Evolutionary conservation across 2,888 invertebrate species (phyloP).

Genomic region (Spodoptera littoralis): DNA sequence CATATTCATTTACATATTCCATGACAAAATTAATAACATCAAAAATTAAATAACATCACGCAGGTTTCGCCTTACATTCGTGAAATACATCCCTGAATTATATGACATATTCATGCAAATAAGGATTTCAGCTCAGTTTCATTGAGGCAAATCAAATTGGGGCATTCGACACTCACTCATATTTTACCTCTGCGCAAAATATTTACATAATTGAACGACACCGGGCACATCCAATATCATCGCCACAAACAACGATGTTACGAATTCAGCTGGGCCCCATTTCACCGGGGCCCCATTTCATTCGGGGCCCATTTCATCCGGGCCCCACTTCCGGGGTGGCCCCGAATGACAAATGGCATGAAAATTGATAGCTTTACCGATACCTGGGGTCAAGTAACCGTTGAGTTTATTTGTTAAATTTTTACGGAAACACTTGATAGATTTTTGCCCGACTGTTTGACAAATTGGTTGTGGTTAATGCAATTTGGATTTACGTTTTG

Average conservation of each 20-base stretch:
- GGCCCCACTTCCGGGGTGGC: slow-evolving; percentile 23
- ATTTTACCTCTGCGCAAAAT: slow-evolving; percentile 9
- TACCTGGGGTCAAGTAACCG: neutral
- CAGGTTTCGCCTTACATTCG: too few relatives aligned
- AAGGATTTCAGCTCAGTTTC: neutral
- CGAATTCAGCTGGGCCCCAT: slow-evolving; percentile 30
- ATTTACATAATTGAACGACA: slow-evolving; percentile 30
- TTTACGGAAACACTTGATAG: neutral
- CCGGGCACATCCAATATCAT: slow-evolving; percentile 25
- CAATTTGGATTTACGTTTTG: too few relatives aligned
- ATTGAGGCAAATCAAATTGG: slow-evolving; percentile 10
- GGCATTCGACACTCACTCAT: neutral
- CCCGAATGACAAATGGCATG: slow-evolving; percentile 29
- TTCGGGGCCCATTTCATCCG: slow-evolving; percentile 20
- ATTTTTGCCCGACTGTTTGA: neutral
- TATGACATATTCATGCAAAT: too few relatives aligned
- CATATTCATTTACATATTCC: too few relatives aligned
- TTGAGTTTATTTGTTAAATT: neutral
- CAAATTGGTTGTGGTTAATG: neutral
- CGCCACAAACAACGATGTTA: slow-evolving; percentile 19
- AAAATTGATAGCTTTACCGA: slow-evolving; percentile 35
- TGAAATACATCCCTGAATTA: too few relatives aligned
- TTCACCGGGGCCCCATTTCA: slow-evolving; percentile 15
- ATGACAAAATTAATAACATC: too few relatives aligned
- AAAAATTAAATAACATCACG: too few relatives aligned